Conservation (phyloP, 2,888 invertebrate species). For the Diarsia brunnea region DNA sequence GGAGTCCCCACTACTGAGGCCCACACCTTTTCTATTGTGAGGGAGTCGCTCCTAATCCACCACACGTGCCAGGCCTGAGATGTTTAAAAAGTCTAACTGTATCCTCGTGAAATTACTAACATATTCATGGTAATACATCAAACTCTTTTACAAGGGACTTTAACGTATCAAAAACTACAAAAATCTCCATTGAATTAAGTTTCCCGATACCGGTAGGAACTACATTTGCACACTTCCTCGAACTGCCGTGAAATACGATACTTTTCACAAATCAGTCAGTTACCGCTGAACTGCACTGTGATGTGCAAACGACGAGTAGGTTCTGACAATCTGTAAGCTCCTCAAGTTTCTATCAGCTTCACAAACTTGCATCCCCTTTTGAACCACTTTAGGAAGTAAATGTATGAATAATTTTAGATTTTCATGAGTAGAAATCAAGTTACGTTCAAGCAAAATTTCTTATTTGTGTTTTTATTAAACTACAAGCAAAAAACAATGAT, state of each 20-base stretch:
- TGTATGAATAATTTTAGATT: background rate
- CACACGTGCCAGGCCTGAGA: background rate
- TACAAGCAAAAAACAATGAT: background rate
- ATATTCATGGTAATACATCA: background rate
- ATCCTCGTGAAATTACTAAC: background rate
- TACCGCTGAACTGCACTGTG: background rate
- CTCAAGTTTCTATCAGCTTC: background rate
- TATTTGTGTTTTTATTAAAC: no score
- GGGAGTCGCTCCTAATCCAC: background rate
- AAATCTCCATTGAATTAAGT: background rate
- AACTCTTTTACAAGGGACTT: background rate
- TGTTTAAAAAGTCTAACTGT: background rate
- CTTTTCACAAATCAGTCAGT: background rate
- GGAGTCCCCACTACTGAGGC: background rate
- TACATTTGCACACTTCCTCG: background rate
- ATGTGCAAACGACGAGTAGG: background rate
- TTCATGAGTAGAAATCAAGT: background rate
- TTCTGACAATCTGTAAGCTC: background rate
- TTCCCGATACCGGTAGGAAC: background rate
- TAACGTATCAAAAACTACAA: background rate
- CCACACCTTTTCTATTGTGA: background rate
- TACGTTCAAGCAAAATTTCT: background rate
- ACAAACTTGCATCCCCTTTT: background rate
- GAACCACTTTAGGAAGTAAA: background rate
- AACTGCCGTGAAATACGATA: background rate